Percentiles rank a stretch among this genome's conserved stretches.
phyloP scores from a whole-genome alignment of 2,888 invertebrate species.

The Aphidius colemani region DNA sequence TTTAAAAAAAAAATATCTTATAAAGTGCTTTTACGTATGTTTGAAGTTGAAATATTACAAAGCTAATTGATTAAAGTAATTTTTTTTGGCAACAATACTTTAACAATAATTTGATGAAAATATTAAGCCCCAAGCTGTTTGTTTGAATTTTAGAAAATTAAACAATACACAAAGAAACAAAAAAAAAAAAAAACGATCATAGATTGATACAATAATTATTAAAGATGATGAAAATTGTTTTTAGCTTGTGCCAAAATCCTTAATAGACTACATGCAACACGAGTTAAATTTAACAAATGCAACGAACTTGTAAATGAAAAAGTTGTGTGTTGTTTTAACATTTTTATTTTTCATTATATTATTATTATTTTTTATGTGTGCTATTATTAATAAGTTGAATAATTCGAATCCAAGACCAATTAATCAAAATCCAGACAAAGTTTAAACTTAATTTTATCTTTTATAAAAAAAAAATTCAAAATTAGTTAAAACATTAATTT shows the following conservation, averaged over 20 bases:
- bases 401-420: constrained; percentile 20
- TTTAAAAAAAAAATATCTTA: too few relatives aligned
- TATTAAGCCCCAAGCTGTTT: too few relatives aligned
- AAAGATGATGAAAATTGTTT: constrained; percentile 11
- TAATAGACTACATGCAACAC: constrained; percentile 11
- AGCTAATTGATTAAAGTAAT: too few relatives aligned
- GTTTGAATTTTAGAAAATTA: background rate
- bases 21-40: too few relatives aligned
- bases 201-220: too few relatives aligned
- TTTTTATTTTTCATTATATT: constrained; percentile 1
- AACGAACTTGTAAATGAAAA: constrained; percentile 21
- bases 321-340: constrained; percentile 1
- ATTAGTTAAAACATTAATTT: too few relatives aligned
- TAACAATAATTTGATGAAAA: too few relatives aligned
- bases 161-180: constrained; percentile 7
- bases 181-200: constrained; percentile 1
- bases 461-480: background rate
- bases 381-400: background rate
- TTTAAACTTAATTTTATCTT: background rate
- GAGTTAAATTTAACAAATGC: constrained; percentile 13
- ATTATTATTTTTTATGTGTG: constrained; percentile 1
- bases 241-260: constrained; percentile 21
- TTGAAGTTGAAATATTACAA: too few relatives aligned
- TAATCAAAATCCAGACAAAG: constrained; percentile 18
- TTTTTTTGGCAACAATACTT: too few relatives aligned